These are phyloP conservation scores for Tyria jacobaeae DNA, from an alignment of 2,888 invertebrate genomes.

Conservation along the genomic window DNA sequence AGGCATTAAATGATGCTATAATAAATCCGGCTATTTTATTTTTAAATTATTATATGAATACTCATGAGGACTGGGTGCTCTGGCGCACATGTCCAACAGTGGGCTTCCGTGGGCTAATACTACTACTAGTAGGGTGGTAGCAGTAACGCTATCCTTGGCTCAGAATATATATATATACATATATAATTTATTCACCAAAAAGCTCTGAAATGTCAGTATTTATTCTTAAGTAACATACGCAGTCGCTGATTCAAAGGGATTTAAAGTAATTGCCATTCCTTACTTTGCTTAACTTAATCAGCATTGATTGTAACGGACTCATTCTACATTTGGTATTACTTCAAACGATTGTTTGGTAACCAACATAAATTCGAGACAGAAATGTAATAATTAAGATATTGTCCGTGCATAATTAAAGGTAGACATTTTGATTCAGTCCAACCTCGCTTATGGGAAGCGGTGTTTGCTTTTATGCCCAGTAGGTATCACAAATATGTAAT, in stretches of 20 bases:
- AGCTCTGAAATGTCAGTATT: neutral
- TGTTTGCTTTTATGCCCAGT: constrained; percentile 52
- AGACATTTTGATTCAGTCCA: constrained; percentile 62
- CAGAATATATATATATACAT: no score
- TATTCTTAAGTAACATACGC: neutral
- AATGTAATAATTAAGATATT: constrained; percentile 75
- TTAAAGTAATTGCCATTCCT: neutral
- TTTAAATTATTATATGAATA: no score
- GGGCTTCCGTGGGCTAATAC: no score
- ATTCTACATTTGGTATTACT: constrained; percentile 48
- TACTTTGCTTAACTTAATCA: constrained; percentile 1
- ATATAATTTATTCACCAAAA: no score
- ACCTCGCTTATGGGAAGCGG: constrained; percentile 60
- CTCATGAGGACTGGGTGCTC: no score
- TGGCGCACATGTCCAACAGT: no score
- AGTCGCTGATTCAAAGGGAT: neutral
- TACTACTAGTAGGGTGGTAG: no score
- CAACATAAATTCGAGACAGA: constrained; percentile 46
- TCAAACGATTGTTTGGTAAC: constrained; percentile 35
- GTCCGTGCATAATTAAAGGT: constrained; percentile 64
- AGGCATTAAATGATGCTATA: no score
- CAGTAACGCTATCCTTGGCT: no score
- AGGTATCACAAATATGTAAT: constrained; percentile 25
- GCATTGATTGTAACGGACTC: neutral
- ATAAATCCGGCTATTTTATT: no score